Conservation (phyloP, 2,888 invertebrate genomes). For the Eupithecia vulgata region DNA sequence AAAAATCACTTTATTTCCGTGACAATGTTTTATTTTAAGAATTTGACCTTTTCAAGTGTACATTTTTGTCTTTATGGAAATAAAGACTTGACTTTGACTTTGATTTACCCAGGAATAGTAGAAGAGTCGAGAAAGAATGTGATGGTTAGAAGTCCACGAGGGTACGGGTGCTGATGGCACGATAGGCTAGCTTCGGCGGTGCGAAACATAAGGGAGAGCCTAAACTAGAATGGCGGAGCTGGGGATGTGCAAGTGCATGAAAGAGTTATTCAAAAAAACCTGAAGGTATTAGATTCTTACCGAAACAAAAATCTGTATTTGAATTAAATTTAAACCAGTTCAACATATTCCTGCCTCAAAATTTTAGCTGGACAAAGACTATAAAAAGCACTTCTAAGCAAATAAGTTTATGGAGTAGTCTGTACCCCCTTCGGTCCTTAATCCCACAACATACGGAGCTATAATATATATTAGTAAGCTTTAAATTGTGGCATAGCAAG, state of each 20-base stretch:
- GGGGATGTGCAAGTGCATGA: neutral
- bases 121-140: neutral
- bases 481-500: too few relatives aligned
- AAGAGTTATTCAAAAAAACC: neutral
- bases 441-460: too few relatives aligned
- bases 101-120: neutral
- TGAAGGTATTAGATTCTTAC: neutral
- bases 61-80: too few relatives aligned
- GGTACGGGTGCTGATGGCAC: neutral
- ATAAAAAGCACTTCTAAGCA: neutral
- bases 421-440: slow-evolving; percentile 15
- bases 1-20: too few relatives aligned
- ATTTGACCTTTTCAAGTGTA: too few relatives aligned
- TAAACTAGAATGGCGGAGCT: neutral
- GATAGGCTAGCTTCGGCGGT: neutral
- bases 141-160: neutral
- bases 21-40: too few relatives aligned
- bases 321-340: neutral
- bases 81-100: too few relatives aligned
- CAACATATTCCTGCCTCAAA: neutral
- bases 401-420: slow-evolving; percentile 5
- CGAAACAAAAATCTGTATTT: neutral
- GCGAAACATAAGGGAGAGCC: too few relatives aligned
- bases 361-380: neutral
- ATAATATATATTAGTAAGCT: too few relatives aligned